Base-by-base conservation (phyloP, 2,797 vertebrate genomes). In the Morelia viridis region DNA sequence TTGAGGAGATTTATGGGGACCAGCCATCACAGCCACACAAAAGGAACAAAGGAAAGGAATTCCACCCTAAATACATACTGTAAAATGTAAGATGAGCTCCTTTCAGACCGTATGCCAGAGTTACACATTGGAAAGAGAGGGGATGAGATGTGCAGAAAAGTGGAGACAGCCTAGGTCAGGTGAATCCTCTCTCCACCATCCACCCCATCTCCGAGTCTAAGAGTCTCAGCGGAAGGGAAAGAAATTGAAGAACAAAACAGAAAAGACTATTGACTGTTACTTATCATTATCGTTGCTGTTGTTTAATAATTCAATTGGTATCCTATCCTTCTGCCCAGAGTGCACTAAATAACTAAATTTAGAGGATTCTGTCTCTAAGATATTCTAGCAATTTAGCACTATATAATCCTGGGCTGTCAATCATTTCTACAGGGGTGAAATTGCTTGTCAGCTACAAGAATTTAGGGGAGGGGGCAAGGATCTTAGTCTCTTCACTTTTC, bases 1-100 rank as follows among this genome's bases (percentile, higher is more conserved):
- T 87, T 19, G 50, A 46, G 46, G 64, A 90, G 88, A 87, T 58
- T 50, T 90, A 90, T 13, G 10, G 58, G 65, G 90, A 53, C 35
- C 56, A 58, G 83, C 58, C 24, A 24, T 80, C n/a, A 53, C 57
- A 88, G 19, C 50, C 50, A 24, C 17, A 50, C 64, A 50, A 91
- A 91, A 58, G 88, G 35, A 87, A 65, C 88, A 89, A 65, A 86
- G 61, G 57, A 64, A 80, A 89, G 86, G 80, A 24, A 84, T 13
- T 92, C 57, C 58, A 80, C 41, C 88, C 13, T 64, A 91, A 86
- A 91, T 58, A 68, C 80, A 57, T 7, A 26, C 28, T 68, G 68
- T 84, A 83, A 65, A 92, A 90, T 62, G 17, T 89, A 86, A 87
- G 58, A 87, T 22, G 65, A 65, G 60, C 50, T 50, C 58, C 76